Base-by-base conservation (phyloP, 2,888 invertebrate species). In the Adela reaumurella region DNA sequence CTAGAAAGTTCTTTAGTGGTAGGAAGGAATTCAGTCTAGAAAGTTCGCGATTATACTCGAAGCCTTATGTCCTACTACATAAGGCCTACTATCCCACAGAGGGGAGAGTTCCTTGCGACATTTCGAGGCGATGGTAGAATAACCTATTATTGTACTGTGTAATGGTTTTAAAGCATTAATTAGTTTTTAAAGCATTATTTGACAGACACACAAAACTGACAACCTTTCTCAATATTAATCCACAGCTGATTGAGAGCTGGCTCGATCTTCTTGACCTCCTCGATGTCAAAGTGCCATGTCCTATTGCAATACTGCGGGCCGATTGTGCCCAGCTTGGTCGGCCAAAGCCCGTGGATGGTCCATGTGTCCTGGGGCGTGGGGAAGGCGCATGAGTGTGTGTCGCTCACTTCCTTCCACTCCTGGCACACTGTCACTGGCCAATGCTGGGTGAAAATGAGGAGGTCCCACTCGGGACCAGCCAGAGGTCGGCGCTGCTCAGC, bases 281-380 rank as follows among this genome's bases (percentile, higher is more conserved):
- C 72, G 0, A 81, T 70, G 58, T 90, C 81, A 60, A 92, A 92
- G 44, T 79, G 74, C 63, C 86, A 81, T 0, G 87, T 79, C 5
- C 73, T 80, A 57, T 92, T 88, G 60, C 92, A 93, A 62, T 83
- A 90, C 4, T 63, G 64, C 1, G 92, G 92, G 0, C 89, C 90
- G 1, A 81, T 64, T 1, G 81, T 83, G 1, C 86, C 84, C 0
- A 78, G 64, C 61, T 86, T 85, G 0, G 89, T 86, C 0, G 93
- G 93, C 93, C 93, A 93, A 41, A 92, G 77, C 1, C 92, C 92
- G 59, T 93, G 92, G 28, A 93, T 83, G 0, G 87, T 85, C 92
- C 92, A 93, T 2, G 83, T 70, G 47, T 84, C 78, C 14, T 68
- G 71, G 46, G 81, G 72, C 1, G 64, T 64, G 2, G 90, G 90